These are phyloP conservation scores for Sesamia inferens DNA, from an alignment of 2,888 invertebrate species.

Conservation along the genomic window DNA sequence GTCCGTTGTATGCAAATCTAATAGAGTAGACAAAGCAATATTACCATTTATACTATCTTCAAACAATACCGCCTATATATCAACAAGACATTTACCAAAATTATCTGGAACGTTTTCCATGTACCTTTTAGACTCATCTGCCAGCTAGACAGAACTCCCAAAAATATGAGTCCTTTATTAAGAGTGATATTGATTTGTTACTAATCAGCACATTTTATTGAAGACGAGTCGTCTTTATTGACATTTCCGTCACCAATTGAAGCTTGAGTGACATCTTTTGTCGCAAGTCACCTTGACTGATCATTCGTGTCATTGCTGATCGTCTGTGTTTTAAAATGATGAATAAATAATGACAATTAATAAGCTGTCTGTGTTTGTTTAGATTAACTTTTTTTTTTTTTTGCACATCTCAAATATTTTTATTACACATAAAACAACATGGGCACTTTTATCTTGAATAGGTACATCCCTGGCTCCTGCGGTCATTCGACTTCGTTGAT, in stretches of 20 bases:
- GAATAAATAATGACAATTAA: not conserved
- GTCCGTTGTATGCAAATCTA: constrained; percentile 62
- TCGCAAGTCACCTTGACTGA: constrained; percentile 8
- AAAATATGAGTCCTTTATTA: constrained; percentile 14
- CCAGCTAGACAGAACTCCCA: not conserved
- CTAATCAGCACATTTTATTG: constrained; percentile 1
- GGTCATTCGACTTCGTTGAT: not conserved
- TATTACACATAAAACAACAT: too few relatives aligned
- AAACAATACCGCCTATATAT: constrained; percentile 64
- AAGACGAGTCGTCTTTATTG: not conserved
- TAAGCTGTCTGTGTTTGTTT: not conserved
- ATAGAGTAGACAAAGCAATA: constrained; percentile 64
- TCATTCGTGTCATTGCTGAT: constrained; percentile 6
- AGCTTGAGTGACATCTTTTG: not conserved
- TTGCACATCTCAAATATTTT: too few relatives aligned
- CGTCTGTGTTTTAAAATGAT: not conserved
- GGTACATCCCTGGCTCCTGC: not conserved
- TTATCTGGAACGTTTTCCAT: constrained; percentile 49
- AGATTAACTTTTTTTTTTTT: not conserved
- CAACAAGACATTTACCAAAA: constrained; percentile 58
- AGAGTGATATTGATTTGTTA: constrained; percentile 8
- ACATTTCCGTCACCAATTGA: constrained; percentile 8
- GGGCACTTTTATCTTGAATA: not conserved
- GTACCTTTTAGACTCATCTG: constrained; percentile 48
- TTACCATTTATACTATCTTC: constrained; percentile 66